Evolutionary conservation across 2,113 vertebrate species (phyloP), one percentile per base, ranked within the genome.

Genomic region (Pterophyllum scalare): DNA sequence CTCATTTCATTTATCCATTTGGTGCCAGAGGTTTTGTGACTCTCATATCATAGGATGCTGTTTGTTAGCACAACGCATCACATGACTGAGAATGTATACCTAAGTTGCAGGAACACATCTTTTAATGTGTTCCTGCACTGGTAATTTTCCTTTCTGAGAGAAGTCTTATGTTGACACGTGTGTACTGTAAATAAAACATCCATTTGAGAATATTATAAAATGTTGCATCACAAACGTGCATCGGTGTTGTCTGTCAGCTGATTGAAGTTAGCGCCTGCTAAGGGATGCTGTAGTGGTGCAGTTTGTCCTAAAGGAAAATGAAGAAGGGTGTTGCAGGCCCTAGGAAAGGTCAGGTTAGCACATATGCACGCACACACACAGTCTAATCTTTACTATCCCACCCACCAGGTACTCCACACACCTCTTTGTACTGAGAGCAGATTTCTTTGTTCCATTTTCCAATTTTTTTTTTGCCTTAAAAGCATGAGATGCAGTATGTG

Each of bases 171-270:
- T 61, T 28, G 56, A 77, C 82, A 35, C 3, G 2, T 11, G 61
- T 61, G 80, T n/a, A n/a, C n/a, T n/a, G n/a, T 86, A 79, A 87
- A 91, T 87, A 86, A 82, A 89, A 83, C 80, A 84, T 86, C 57
- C 59, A 22, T 86, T 86, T 52, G 82, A 77, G 82, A 64, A 82
- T 26, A 74, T 94, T 94, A 81, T 94, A n/a, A 67, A 82, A 76
- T 54, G 58, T 95, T 95, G 90, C 92, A 75, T 95, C 94, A 93
- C 56, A n/a, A 76, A 62, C 58, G 31, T 59, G 77, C 33, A 60
- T 6, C 57, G 78, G 31, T 57, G 74, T 77, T 80, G 80, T 75
- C 72, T 77, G 75, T 77, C 59, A 70, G 59, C 75, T 75, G 82
- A 78, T 79, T 76, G 82, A 83, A 86, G 81, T 77, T 40, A 11